A percentile compares a stretch with the other conserved stretches of the same genome.
These are phyloP conservation scores for Leucoraja ocellata DNA, from an alignment of 2,797 vertebrate species.

Conservation along the genomic window DNA sequence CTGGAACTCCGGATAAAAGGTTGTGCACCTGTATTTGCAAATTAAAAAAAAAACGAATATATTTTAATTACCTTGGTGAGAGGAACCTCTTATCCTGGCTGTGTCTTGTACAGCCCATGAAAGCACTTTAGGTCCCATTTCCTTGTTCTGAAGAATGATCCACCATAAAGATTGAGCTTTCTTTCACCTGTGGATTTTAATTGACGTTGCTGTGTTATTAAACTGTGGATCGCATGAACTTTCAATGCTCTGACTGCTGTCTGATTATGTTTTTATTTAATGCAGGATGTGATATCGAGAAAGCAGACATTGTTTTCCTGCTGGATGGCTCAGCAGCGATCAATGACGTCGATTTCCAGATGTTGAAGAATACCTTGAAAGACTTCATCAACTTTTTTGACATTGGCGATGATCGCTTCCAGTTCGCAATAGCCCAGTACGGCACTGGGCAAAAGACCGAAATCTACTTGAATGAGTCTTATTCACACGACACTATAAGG, in stretches of 20 bases:
- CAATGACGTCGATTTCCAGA: conserved; percentile 45
- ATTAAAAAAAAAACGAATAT: background rate
- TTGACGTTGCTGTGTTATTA: background rate
- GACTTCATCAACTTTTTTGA: conserved; percentile 56
- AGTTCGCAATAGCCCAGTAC: conserved; percentile 70
- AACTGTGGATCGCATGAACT: too few species aligned
- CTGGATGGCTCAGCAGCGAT: conserved; percentile 68
- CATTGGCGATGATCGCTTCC: conserved; percentile 53
- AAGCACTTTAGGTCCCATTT: background rate
- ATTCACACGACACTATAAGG: conserved; percentile 43
- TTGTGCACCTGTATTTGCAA: too few species aligned
- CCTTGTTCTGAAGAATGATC: background rate
- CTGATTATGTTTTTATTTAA: background rate
- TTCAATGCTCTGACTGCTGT: background rate
- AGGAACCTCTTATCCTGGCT: background rate
- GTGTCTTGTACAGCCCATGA: background rate
- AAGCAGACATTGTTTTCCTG: conserved; percentile 70
- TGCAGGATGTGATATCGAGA: conserved; percentile 59
- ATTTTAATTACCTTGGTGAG: background rate
- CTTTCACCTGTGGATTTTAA: background rate
- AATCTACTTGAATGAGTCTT: conserved; percentile 61
- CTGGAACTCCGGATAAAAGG: too few species aligned
- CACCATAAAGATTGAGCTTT: background rate
- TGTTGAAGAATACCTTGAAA: conserved; percentile 62
- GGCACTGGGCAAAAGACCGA: conserved; percentile 52